These are phyloP conservation scores for Actias luna DNA, from an alignment of 2,888 invertebrate species.

Conservation along the genomic window DNA sequence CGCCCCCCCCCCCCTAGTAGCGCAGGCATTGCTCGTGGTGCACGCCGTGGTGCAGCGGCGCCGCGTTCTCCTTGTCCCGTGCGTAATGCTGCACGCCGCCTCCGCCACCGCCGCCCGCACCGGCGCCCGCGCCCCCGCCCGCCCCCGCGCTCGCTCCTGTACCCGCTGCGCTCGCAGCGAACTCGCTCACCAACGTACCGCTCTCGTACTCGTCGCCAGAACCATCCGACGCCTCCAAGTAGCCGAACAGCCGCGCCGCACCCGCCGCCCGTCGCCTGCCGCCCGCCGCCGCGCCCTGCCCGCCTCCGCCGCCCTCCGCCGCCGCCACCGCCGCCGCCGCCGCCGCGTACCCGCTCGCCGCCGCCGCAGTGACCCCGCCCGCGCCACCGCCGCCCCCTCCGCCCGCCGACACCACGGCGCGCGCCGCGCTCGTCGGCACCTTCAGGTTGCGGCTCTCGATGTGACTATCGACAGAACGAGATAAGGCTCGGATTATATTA, in stretches of 20 bases:
- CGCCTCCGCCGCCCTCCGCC: conserved; percentile 22
- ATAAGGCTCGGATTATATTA: neutral
- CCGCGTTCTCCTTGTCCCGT: conserved; percentile 73
- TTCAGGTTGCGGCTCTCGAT: conserved; percentile 83
- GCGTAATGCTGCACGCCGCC: conserved; percentile 45
- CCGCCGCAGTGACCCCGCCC: conserved; percentile 29
- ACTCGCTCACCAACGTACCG: conserved; percentile 47
- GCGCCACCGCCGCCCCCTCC: conserved; percentile 34
- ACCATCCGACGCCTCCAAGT: conserved; percentile 88
- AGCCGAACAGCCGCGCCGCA: conserved; percentile 86
- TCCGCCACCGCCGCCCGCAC: conserved; percentile 25
- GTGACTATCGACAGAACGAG: conserved; percentile 64
- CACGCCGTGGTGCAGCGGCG: conserved; percentile 63
- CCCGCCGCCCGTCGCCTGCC: conserved; percentile 66
- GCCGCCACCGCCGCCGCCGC: conserved; percentile 31
- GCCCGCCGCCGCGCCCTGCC: conserved; percentile 26
- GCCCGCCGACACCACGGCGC: conserved; percentile 35
- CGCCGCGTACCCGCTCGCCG: conserved; percentile 29
- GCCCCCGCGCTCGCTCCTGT: conserved; percentile 26
- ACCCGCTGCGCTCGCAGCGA: conserved; percentile 31
- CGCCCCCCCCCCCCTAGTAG: conserved; percentile 45
- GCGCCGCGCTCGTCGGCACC: conserved; percentile 66
- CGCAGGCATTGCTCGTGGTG: conserved; percentile 75
- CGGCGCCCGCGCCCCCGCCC: conserved; percentile 25
- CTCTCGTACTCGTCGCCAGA: conserved; percentile 81